Base-by-base conservation (phyloP, 1,140 invertebrate genomes). In the Calephelis virginiensis region DNA sequence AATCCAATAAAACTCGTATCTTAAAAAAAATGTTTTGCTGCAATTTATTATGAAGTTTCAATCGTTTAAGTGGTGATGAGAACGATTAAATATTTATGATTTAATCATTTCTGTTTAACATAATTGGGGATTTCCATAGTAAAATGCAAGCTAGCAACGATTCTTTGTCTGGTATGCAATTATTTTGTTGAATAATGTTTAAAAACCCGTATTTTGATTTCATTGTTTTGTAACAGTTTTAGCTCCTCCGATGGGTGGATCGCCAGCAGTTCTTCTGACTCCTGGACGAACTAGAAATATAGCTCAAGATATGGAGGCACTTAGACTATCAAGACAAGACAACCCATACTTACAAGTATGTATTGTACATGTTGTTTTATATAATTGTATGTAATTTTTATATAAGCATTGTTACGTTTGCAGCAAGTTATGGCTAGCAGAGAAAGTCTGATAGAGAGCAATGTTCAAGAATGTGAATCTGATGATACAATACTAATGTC, bases 291-390 rank as follows among this genome's bases (percentile, higher is more conserved):
- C 94, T 63, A 92, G 95, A 73, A 96, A 96, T 87, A 95, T 96
- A 76, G 95, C 96, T 82, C 94, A 95, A 86, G 96, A 96, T 79
- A 96, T 97, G 95, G 95, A 96, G 87, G 94, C 95, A 14, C 88
- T 97, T 37, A 92, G 95, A 70, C 92, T 96, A 17, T 96, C 95
- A 40, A 90, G 96, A 69, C 95, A 96, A 89, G 96, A 97, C 82
- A 96, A 97, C 92, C 96, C 96, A 28, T 96, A 95, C 85, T 89
- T 97, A 69, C 94, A 95, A 92, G 95, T 95, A 80, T 62, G 48
- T 64, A 60, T 67, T 9, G 56, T 64, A 17, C 28, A 62, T 53
- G 6, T 14, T 11, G 13, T 66, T 49, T 67, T 45, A 56, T 38
- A 47, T 56, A 53, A 38, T 66, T 66, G 48, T 53, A 66, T 43